Base-by-base conservation (phyloP, 1,140 invertebrate genomes). In the Drosophila ironensis region DNA sequence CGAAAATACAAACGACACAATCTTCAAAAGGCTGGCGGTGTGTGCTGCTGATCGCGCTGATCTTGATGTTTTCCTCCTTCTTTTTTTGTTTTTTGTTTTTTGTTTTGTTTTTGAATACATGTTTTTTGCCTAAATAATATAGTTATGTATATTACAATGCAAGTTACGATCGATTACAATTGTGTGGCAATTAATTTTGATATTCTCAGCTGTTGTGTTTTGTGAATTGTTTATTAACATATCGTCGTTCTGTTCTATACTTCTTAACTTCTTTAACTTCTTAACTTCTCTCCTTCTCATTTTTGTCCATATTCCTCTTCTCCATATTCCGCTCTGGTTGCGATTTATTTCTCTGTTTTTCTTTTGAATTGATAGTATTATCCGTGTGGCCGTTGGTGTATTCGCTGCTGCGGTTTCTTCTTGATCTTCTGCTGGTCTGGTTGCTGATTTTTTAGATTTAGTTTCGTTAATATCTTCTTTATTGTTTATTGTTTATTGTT, bases 131-230 rank as follows among this genome's bases (percentile, higher is more conserved):
- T 59, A 70, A 60, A 70, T 51, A 59, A 67, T 67, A 70, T 63
- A 37, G 44, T 28, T 68, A 69, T 67, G 47, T 67, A 67, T 67
- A 53, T 67, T 64, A 64, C 60, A 64, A 63, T 64, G 60, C 57
- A 63, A 41, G 28, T 66, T 64, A 25, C 33, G 20, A 2, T 14
- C 7, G 33, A 33, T 12, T 35, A 50, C 19, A 50, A 28, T 20
- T 41, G 60, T 44, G 64, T 61, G 47, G 80, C 64, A 84, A 74
- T 71, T 66, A 50, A 56, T 60, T 73, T 84, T 73, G 69, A 76
- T 72, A 68, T 50, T 50, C 27, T 46, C 33, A 37, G 45, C 48
- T 67, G 19, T 35, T 11, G 16, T 37, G 30, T 37, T 2, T 30
- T 7, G 56, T 63, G 51, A 45, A 44, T 66, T 52, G 8, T 68